A percentile compares a stretch with the other conserved stretches of the same genome.
These are phyloP conservation scores for Ochropleura leucogaster DNA, from an alignment of 2,888 invertebrate genomes.

Conservation along the genomic window DNA sequence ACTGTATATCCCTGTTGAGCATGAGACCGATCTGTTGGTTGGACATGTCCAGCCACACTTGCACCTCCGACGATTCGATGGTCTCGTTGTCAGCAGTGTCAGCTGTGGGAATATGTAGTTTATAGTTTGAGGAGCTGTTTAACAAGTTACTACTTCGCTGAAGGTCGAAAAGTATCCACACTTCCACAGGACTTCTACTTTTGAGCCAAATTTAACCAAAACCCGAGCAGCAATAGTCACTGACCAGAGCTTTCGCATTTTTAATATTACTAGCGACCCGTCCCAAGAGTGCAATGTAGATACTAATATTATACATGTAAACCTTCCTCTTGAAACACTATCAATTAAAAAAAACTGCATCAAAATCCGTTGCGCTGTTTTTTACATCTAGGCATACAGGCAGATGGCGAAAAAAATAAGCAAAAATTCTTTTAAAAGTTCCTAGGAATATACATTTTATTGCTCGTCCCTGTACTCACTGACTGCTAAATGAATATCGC, in stretches of 20 bases:
- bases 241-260: not conserved
- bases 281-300: too few species aligned
- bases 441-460: too few species aligned
- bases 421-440: too few species aligned
- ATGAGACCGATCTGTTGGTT: constrained; percentile 98
- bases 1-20: constrained; percentile 95
- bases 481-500: not conserved
- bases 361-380: too few species aligned
- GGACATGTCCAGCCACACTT: constrained; percentile 98
- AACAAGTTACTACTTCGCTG: not conserved
- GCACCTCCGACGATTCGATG: constrained; percentile 95
- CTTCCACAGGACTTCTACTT: too few species aligned
- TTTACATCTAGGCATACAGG: too few species aligned
- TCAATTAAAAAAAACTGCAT: too few species aligned
- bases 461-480: not conserved
- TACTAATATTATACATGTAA: too few species aligned
- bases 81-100: constrained; percentile 96
- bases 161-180: not conserved
- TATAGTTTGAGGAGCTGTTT: not conserved
- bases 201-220: not conserved
- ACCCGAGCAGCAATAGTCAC: not conserved
- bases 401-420: too few species aligned
- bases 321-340: too few species aligned
- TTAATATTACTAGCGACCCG: not conserved
- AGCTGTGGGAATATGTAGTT: constrained; percentile 77